Evolutionary conservation across 2,113 vertebrate species (phyloP).

Genomic region (Sturnus vulgaris): DNA sequence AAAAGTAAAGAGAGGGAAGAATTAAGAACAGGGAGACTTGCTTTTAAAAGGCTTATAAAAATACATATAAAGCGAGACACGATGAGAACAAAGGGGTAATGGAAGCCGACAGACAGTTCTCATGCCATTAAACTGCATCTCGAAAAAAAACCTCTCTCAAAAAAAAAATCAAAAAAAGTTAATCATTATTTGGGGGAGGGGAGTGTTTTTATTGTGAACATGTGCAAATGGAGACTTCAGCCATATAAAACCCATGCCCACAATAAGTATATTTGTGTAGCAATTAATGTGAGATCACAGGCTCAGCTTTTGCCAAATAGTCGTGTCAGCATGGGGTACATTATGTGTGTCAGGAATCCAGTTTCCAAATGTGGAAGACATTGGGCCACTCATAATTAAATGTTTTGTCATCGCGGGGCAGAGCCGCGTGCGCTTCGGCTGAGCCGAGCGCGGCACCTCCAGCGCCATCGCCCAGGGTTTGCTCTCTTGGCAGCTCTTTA

Average conservation of each 20-base stretch:
- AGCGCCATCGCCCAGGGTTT: slow-evolving; percentile 27
- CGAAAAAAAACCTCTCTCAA: background rate
- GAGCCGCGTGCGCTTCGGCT: background rate
- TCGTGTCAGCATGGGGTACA: slow-evolving; percentile 48
- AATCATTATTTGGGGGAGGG: background rate
- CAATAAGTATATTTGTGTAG: slow-evolving; percentile 67
- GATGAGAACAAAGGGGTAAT: slow-evolving; percentile 56
- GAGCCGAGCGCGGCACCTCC: slow-evolving; percentile 45
- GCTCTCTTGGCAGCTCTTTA: slow-evolving; percentile 66
- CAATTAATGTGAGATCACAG: slow-evolving; percentile 72
- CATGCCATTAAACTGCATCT: slow-evolving; percentile 60
- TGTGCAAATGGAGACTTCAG: slow-evolving; percentile 62
- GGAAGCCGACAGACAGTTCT: slow-evolving; percentile 50
- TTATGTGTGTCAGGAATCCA: slow-evolving; percentile 49
- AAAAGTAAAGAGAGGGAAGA: slow-evolving; percentile 57
- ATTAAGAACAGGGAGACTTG: slow-evolving; percentile 37
- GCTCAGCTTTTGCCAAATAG: slow-evolving; percentile 49
- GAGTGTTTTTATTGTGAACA: slow-evolving; percentile 70
- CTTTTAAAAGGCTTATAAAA: slow-evolving; percentile 69
- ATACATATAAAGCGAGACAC: slow-evolving; percentile 34
- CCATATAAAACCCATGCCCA: slow-evolving; percentile 41
- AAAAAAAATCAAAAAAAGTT: background rate
- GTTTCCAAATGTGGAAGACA: slow-evolving; percentile 51
- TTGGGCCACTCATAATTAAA: slow-evolving; percentile 32
- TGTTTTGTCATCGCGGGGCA: slow-evolving; percentile 49